These are phyloP conservation scores for Carduelis carduelis DNA, from an alignment of 2,797 vertebrate species.

Conservation along the genomic window DNA sequence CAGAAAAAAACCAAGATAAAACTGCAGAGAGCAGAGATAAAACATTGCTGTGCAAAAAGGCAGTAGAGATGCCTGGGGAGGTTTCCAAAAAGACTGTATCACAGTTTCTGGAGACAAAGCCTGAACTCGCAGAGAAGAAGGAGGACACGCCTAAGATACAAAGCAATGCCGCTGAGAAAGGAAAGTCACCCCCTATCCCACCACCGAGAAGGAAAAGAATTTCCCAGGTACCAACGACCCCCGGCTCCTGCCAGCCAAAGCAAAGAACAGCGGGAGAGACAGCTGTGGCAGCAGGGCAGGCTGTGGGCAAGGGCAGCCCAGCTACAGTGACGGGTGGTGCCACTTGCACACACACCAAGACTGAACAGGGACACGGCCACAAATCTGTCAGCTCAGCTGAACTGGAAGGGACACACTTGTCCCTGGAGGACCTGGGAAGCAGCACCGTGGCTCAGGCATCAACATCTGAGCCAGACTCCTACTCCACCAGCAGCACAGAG, in stretches of 20 bases:
- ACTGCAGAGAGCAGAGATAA: neutral
- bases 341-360: neutral
- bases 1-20: neutral
- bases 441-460: neutral
- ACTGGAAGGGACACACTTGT: conserved; percentile 73
- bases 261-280: neutral
- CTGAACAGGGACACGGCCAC: neutral
- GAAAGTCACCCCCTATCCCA: conserved; percentile 77
- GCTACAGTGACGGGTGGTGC: neutral
- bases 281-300: accelerated
- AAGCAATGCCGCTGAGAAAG: conserved; percentile 4
- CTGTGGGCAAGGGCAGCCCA: neutral
- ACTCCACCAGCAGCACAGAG: conserved; percentile 91
- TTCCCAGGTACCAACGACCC: conserved; percentile 24
- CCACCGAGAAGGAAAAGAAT: conserved; percentile 86
- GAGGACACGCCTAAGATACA: neutral
- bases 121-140: neutral
- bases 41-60: neutral
- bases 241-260: neutral
- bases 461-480: conserved; percentile 83
- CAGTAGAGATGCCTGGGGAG: conserved; percentile 23
- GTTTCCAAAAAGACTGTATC: neutral
- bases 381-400: conserved; percentile 30
- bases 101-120: conserved; percentile 11
- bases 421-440: conserved; percentile 80